Conservation (phyloP, 2,888 invertebrate species). For the Oscheius sp. region DNA sequence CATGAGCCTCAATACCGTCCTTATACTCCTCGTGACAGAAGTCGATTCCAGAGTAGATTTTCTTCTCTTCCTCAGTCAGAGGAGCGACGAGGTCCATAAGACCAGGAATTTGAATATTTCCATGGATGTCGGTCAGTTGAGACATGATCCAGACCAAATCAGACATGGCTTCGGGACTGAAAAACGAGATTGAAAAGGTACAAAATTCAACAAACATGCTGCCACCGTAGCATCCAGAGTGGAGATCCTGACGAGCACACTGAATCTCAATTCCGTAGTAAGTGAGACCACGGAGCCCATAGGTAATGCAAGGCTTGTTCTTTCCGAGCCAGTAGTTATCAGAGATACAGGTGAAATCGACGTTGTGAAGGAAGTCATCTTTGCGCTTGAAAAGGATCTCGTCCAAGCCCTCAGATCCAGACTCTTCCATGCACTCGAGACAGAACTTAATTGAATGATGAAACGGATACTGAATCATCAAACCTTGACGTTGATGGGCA, state of each 20-base stretch:
- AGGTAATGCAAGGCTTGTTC: constrained; percentile 95
- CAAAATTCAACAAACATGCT: constrained; percentile 81
- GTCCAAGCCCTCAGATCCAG: constrained; percentile 94
- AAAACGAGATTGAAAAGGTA: not conserved
- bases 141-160: constrained; percentile 89
- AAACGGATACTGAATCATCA: not conserved
- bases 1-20: constrained; percentile 80
- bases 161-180: constrained; percentile 85
- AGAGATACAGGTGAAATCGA: constrained; percentile 95
- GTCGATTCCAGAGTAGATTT: constrained; percentile 85
- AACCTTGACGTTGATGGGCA: constrained; percentile 80
- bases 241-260: constrained; percentile 87
- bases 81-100: constrained; percentile 86
- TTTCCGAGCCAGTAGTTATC: constrained; percentile 99
- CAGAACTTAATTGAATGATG: constrained; percentile 81
- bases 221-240: constrained; percentile 95
- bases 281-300: constrained; percentile 84
- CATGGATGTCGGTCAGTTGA: constrained; percentile 86
- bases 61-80: constrained; percentile 74
- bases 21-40: constrained; percentile 80
- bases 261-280: constrained; percentile 88
- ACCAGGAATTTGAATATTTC: constrained; percentile 81
- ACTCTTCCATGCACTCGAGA: constrained; percentile 98
- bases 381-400: constrained; percentile 80
- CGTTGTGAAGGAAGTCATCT: constrained; percentile 75